Conservation (phyloP, 2,888 invertebrate genomes). For the Mycogona germanica region DNA sequence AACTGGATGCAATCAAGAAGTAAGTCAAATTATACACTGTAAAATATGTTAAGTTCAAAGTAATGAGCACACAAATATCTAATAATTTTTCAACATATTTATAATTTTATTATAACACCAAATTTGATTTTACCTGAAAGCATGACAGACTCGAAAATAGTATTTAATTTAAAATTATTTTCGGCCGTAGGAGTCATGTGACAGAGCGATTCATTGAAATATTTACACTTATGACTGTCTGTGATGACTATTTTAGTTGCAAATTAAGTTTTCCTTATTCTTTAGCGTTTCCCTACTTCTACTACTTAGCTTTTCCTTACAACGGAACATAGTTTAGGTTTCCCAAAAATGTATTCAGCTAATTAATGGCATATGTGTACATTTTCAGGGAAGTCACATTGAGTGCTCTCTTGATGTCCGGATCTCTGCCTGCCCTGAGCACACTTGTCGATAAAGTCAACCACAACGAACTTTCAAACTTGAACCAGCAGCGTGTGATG, state of each 20-base stretch:
- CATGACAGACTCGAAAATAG: neutral
- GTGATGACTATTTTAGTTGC: too few species aligned
- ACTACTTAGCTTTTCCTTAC: too few species aligned
- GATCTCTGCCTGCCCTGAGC: slow-evolving; percentile 1
- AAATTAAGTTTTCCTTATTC: too few species aligned
- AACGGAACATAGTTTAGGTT: too few species aligned
- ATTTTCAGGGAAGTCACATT: neutral
- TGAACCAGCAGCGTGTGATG: neutral
- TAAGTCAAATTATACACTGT: neutral
- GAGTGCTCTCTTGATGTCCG: neutral
- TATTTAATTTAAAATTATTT: neutral
- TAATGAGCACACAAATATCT: neutral
- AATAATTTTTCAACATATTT: neutral
- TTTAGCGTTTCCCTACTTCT: too few species aligned
- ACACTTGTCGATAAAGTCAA: neutral
- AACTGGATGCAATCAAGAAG: neutral
- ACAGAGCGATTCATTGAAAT: too few species aligned
- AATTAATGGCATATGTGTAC: too few species aligned
- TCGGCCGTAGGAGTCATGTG: too few species aligned
- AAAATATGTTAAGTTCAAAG: too few species aligned
- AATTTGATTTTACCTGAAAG: neutral
- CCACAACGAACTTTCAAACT: neutral
- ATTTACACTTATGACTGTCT: too few species aligned
- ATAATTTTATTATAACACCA: too few species aligned
- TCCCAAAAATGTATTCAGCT: too few species aligned